Evolutionary conservation across 2,888 invertebrate species (phyloP), one percentile per base, ranked within the genome.

Genomic region (Esperia sulphurella): DNA sequence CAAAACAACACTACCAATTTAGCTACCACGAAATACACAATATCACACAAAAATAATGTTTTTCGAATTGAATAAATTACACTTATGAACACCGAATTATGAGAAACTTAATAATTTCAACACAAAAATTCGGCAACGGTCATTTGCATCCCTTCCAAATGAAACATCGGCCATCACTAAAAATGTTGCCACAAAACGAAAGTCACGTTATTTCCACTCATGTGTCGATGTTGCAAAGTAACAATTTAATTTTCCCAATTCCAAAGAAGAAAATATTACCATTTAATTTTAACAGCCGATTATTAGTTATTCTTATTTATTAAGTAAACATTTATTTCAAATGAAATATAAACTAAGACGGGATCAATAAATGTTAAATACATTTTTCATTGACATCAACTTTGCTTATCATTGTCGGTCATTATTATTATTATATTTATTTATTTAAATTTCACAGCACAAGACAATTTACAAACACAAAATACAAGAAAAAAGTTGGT

Each of bases 131-230:
- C 78, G 70, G 76, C 70, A 79, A 79, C 75, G 67, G 68, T 73
- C 72, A 68, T 66, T 68, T 63, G 61, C 79, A 79, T 65, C 68
- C 78, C 74, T 68, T 65, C 71, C 76, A 76, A 81, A 72, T 73
- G 77, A 83, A 81, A 72, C 74, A 86, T 80, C 87, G 83, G 88
- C 88, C 88, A 89, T 88, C 72, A 87, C 88, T 88, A 58, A 78
- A 78, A 85, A 81, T 79, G 77, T 79, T 79, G 73, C 79, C 75
- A 78, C 58, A 50, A 35, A 53, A 62, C 56, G 53, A 65, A 58
- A 72, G 79, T 86, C 81, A 84, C 82, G 79, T 80, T 81, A 73
- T 68, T 72, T 66, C 71, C 67, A 57, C 75, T 75, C 80, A 81
- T 75, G 75, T 78, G 75, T 72, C 61, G 57, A 54, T 63, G 60